Evolutionary conservation across 2,888 invertebrate genomes (phyloP).

Genomic region (Acanthosepion esculentum): DNA sequence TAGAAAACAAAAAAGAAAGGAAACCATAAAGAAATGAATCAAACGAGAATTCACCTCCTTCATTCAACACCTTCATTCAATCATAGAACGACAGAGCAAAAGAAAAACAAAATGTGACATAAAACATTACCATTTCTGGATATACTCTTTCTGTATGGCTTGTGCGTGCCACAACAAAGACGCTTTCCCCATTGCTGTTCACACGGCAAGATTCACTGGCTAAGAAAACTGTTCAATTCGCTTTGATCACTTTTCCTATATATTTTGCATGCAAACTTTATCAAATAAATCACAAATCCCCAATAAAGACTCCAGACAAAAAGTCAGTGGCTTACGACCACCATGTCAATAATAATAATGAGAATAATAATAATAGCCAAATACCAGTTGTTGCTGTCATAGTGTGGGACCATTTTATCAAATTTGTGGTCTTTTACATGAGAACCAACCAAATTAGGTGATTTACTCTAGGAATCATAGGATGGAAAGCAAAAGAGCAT

Average conservation of each 20-base stretch:
- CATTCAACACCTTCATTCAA: slow-evolving; percentile 1
- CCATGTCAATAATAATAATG: background rate
- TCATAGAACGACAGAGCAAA: background rate
- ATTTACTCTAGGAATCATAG: slow-evolving; percentile 33
- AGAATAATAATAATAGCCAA: background rate
- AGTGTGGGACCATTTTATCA: slow-evolving; percentile 33
- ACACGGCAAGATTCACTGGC: slow-evolving; percentile 4
- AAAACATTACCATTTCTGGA: background rate
- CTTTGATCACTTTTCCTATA: background rate
- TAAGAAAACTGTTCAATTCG: background rate
- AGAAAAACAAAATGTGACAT: background rate
- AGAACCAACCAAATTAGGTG: background rate
- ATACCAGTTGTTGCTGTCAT: background rate
- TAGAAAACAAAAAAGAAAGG: background rate
- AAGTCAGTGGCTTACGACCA: background rate
- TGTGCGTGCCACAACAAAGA: slow-evolving; percentile 33
- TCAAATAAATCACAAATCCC: background rate
- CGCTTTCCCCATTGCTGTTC: slow-evolving; percentile 15
- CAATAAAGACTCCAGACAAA: background rate
- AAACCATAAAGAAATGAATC: background rate
- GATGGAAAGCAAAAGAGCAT: background rate
- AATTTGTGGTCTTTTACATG: slow-evolving; percentile 4
- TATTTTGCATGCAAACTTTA: slow-evolving; percentile 33
- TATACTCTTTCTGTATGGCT: slow-evolving; percentile 33
- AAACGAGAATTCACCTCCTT: background rate